Conservation (phyloP, 2,888 invertebrate species). For the Ferdinandea cuprea region DNA sequence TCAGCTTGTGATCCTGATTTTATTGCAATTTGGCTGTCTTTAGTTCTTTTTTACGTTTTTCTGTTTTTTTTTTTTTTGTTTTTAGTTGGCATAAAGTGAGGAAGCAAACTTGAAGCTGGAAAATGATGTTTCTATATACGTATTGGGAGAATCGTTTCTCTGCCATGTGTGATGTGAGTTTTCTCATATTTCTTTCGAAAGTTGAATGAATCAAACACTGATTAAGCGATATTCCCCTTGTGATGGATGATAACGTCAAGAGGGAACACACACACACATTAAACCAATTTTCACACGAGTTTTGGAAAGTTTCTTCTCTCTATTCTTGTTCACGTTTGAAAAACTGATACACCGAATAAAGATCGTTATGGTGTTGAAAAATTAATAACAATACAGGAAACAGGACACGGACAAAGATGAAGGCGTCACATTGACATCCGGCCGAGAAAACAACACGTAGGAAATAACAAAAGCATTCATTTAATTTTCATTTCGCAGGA, state of each 20-base stretch:
- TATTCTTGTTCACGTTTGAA: constrained; percentile 4
- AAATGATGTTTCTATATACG: constrained; percentile 35
- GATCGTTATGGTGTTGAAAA: constrained; percentile 23
- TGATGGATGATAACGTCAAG: constrained; percentile 53
- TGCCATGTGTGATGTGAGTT: background rate
- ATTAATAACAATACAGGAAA: constrained; percentile 33
- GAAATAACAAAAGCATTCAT: constrained; percentile 45
- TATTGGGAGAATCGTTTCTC: background rate
- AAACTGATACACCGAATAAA: constrained; percentile 4
- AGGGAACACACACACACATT: constrained; percentile 14
- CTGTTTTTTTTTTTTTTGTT: constrained; percentile 23
- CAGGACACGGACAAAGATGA: background rate
- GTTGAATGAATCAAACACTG: constrained; percentile 57
- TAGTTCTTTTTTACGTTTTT: constrained; percentile 23
- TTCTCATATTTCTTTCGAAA: constrained; percentile 13
- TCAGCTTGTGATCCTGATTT: constrained; percentile 73
- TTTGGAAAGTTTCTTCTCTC: background rate
- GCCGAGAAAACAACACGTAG: constrained; percentile 28
- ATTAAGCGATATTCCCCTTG: constrained; percentile 48
- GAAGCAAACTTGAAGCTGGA: constrained; percentile 38
- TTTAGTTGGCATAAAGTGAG: constrained; percentile 33
- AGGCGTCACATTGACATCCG: constrained; percentile 59
- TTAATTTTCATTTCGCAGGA: constrained; percentile 59
- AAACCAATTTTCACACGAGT: constrained; percentile 21
- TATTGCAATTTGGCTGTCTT: constrained; percentile 71